phyloP scores from a whole-genome alignment of 2,888 invertebrate genomes.

The Andrena marginata region DNA sequence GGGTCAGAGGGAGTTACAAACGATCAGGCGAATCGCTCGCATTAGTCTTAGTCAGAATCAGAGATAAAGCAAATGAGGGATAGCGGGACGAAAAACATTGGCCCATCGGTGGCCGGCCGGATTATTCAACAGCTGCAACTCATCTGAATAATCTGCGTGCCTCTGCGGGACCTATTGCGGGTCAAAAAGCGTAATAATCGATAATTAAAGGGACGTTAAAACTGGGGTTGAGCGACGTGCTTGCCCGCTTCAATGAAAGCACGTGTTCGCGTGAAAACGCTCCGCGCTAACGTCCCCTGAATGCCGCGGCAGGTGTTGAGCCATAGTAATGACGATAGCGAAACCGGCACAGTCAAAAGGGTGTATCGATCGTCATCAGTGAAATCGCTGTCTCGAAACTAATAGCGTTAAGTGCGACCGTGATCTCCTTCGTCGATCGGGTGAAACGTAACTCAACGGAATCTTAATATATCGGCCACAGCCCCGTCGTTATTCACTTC shows the following conservation, averaged over 20 bases:
- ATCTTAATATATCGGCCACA: slow-evolving; percentile 46
- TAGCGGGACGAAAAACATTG: slow-evolving; percentile 73
- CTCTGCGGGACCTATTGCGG: slow-evolving; percentile 41
- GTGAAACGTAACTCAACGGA: slow-evolving; percentile 16
- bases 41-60: slow-evolving; percentile 83
- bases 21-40: slow-evolving; percentile 80
- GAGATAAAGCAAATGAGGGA: slow-evolving; percentile 82
- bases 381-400: slow-evolving; percentile 44
- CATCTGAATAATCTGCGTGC: slow-evolving; percentile 64
- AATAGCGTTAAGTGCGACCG: slow-evolving; percentile 49
- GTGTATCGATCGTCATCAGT: slow-evolving; percentile 52
- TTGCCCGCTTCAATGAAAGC: slow-evolving; percentile 24
- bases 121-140: slow-evolving; percentile 68
- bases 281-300: slow-evolving; percentile 1
- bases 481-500: slow-evolving; percentile 45
- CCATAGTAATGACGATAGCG: slow-evolving; percentile 37
- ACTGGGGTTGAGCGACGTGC: slow-evolving; percentile 17
- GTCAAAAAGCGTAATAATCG: slow-evolving; percentile 67
- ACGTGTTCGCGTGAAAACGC: slow-evolving; percentile 31
- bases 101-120: slow-evolving; percentile 57
- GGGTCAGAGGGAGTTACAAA: slow-evolving; percentile 78
- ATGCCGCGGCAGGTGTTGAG: slow-evolving; percentile 20
- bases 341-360: slow-evolving; percentile 17
- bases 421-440: slow-evolving; percentile 21
- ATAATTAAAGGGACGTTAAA: slow-evolving; percentile 62